Base-by-base conservation (phyloP, 2,797 vertebrate genomes). In the Urosaurus nigricauda region DNA sequence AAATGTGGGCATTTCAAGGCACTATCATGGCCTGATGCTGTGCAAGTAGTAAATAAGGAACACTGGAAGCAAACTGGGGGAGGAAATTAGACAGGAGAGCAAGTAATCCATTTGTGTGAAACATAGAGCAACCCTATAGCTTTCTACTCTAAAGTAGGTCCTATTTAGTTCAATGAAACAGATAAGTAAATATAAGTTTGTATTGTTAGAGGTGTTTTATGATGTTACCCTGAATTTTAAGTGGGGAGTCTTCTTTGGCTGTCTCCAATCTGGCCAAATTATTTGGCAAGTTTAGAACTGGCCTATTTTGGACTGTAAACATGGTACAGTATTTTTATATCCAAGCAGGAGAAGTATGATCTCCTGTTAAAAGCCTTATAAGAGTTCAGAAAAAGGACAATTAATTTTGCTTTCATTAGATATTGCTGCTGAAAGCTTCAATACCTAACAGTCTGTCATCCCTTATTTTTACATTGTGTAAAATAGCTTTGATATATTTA, bases 371-470 rank as follows among this genome's bases (percentile, higher is more conserved):
- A 40, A 87, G 29, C 26, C 14, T 58, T 37, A 14, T 56, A 70
- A 78, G 40, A 73, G 19, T 75, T 74, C 35, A 56, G 19, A 82
- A 2, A 35, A 79, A 26, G n/a, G 12, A 3, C 3, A 65, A 79
- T 71, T 79, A 2, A 58, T 29, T 26, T 88, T 58, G 53, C 40
- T 73, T 83, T 91, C 77, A 87, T 84, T 75, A 89, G 58, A 32
- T 29, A 74, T 75, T 84, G 56, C 53, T 87, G 21, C 80, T 88
- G 77, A 85, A 86, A 89, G 32, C 17, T 77, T 85, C 88, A 90
- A 58, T 74, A 43, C 40, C 16, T 90, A 78, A 82, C 32, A 68
- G 84, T 47, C 9, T 89, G 40, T 47, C 65, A 84, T 16, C 79
- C 87, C 58, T 90, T 68, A 84, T 77, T 79, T 68, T 40, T 75